Evolutionary conservation across 2,888 invertebrate genomes (phyloP), one percentile per base, ranked within the genome.

Genomic region (Drosophila cognata): DNA sequence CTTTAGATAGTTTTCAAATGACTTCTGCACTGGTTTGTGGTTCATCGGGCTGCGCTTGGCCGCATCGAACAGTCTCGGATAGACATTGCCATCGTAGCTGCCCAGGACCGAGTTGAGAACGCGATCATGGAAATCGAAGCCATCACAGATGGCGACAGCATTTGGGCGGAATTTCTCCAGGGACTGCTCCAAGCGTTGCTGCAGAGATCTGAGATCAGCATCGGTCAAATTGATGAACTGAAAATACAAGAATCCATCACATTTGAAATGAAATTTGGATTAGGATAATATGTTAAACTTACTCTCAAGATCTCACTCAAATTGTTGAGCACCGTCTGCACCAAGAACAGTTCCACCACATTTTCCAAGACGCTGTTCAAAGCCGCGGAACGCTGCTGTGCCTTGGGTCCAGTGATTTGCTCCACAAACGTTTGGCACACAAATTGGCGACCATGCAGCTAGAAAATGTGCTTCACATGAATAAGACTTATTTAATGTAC

Each of bases 61-160:
- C 82, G 96, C 96, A 69, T 95, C 95, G 93, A 96, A 96, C 46
- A 97, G 94, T 7, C 97, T 94, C 88, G 97, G 96, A 93, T 98
- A 98, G 28, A 97, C 97, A 80, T 96, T 95, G 0, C 97, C 97
- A 93, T 98, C 97, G 92, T 96, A 97, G 11, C 96, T 94, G 16
- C 98, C 97, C 41, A 97, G 93, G 0, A 96, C 95, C 0, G 97
- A 97, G 63, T 95, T 94, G 1, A 98, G 93, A 57, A 97, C 95
- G 91, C 96, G 96, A 91, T 98, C 98, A 18, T 95, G 94, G 46
- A 97, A 95, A 91, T 98, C 98, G 91, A 98, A 99, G 16, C 97
- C 95, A 94, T 99, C 99, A 0, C 98, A 98, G 28, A 99, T 94
- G 0, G 97, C 96, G 0, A 99, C 96, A 0, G 98, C 98, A 92